A percentile compares a stretch with the other conserved stretches of the same genome.
phyloP scores from a whole-genome alignment of 2,113 vertebrate species.

The Archilochus colubris region DNA sequence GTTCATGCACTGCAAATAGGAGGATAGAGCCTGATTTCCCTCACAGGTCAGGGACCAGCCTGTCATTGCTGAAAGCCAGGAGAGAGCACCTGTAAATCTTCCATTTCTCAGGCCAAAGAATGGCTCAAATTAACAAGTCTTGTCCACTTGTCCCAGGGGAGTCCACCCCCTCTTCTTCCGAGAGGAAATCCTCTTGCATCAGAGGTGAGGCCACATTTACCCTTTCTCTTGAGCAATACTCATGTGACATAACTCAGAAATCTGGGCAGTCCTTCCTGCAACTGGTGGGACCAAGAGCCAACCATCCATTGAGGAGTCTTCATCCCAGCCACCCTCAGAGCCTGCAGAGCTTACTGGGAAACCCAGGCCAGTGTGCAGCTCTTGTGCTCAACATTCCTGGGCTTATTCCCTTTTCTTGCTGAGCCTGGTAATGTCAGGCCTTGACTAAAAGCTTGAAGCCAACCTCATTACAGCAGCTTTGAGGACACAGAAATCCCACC shows the following conservation, averaged over 20 bases:
- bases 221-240: neutral
- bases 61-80: neutral
- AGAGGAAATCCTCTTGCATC: slow-evolving; percentile 15
- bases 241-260: neutral
- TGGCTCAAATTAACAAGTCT: neutral
- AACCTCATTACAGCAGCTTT: neutral
- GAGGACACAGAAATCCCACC: slow-evolving; percentile 51
- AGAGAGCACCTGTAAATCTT: slow-evolving; percentile 4
- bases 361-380: neutral
- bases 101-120: neutral
- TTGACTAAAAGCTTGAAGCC: neutral
- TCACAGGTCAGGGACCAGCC: neutral
- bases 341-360: neutral
- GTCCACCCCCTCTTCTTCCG: neutral
- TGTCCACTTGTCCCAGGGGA: neutral
- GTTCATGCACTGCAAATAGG: neutral
- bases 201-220: neutral
- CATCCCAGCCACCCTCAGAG: neutral
- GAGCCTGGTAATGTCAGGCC: neutral
- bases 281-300: neutral
- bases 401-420: neutral
- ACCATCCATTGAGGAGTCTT: neutral
- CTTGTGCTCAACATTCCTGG: neutral
- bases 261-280: neutral
- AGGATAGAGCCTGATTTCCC: neutral